Base-by-base conservation (phyloP, 2,888 invertebrate genomes). In the Drosophila prostipennis region DNA sequence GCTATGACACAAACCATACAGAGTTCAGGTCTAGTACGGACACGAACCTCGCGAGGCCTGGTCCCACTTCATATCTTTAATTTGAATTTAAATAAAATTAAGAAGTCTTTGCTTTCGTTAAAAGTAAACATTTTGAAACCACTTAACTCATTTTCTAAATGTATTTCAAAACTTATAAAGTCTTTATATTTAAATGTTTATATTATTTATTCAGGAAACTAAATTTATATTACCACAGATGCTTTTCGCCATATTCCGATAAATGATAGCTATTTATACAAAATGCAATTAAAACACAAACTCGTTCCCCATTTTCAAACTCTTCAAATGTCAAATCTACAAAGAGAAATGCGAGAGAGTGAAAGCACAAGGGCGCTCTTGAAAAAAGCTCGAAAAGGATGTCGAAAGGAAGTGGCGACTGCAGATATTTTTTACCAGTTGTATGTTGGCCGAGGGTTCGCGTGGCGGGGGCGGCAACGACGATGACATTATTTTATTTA, bases 401-500 rank as follows among this genome's bases (percentile, higher is more conserved):
- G 58, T 69, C 51, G 52, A 70, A 69, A 70, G 70, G 52, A 69
- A 58, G 34, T 58, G 71, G 39, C 67, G 67, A 65, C 64, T 65
- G 58, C 71, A 70, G 69, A 67, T 54, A 70, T 70, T 69, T 58
- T 70, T 42, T 72, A 48, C 42, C 46, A 70, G 49, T 70, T 60
- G 63, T 70, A 58, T 60, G 67, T 68, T 56, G 76, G 89, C 72
- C 69, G 75, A 74, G 70, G 68, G 73, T 68, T 51, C 67, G 71
- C 67, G 72, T 68, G 73, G 70, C 74, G 70, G 70, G 70, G 70
- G 70, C 61, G 84, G 70, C 84, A 74, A 79, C 51, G 63, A 72
- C 71, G 65, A 59, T 78, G 71, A 76, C 69, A 74, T 73, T 77
- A 82, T 67, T 67, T 72, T 84, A 86, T 86, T 83, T 74, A 88